Percentiles rank a stretch among this genome's conserved stretches.
phyloP scores from a whole-genome alignment of 2,797 vertebrate species.

The Tiaroga cobitis region DNA sequence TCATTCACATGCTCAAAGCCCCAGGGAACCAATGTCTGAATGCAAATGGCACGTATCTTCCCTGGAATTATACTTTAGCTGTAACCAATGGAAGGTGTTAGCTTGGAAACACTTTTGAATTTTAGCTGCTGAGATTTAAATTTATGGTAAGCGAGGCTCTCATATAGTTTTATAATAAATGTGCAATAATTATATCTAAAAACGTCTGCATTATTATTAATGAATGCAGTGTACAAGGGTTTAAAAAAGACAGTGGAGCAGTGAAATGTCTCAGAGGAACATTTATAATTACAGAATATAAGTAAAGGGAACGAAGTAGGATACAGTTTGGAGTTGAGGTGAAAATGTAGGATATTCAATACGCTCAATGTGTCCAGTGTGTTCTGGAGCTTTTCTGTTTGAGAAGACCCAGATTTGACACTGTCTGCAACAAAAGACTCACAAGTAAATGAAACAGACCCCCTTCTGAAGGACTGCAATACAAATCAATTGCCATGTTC shows the following conservation, averaged over 20 bases:
- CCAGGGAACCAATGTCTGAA: constrained; percentile 35
- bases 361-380: not conserved
- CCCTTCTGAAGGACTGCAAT: constrained; percentile 11
- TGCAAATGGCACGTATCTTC: constrained; percentile 34
- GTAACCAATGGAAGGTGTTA: constrained; percentile 11
- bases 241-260: constrained; percentile 3
- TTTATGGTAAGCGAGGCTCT: not conserved
- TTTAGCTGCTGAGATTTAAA: not conserved
- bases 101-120: constrained; percentile 21
- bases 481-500: constrained; percentile 30
- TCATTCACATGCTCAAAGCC: constrained; percentile 45
- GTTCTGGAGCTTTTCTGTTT: constrained; percentile 6
- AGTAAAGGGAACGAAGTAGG: not conserved
- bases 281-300: constrained; percentile 13
- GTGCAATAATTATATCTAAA: not conserved
- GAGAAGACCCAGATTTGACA: not conserved
- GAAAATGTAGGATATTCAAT: not conserved
- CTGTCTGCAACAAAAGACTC: not conserved
- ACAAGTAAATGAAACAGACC: not conserved
- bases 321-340: not conserved
- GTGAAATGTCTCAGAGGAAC: constrained; percentile 17
- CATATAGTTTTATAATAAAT: constrained; percentile 1
- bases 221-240: not conserved
- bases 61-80: constrained; percentile 15
- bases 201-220: constrained; percentile 16